Base-by-base conservation (phyloP, 2,113 vertebrate genomes). In the Otocyon megalotis region DNA sequence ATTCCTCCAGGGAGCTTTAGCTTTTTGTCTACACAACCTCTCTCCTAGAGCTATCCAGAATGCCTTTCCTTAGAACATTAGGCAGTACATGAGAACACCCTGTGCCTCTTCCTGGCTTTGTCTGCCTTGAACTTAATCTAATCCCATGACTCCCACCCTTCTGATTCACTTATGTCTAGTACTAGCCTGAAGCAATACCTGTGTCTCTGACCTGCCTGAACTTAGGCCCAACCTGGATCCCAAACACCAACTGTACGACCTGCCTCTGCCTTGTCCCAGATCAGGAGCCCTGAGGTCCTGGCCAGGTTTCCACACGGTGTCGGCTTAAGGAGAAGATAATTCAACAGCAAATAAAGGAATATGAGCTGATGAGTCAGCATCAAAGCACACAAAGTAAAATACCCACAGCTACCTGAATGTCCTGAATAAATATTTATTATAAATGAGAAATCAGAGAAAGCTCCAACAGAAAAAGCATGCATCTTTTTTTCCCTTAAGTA, bases 271-370 rank as follows among this genome's bases (percentile, higher is more conserved):
- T 60, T 58, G 35, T 26, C 60, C 26, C 82, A 86, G 11, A 58
- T 53, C 26, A 77, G 77, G 17, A 95, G 60, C 63, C 76, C 43
- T 72, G 8, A 20, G 32, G 35, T 72, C 32, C 58, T 12, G 15
- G 72, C 81, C 17, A 63, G 8, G 56, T 92, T 95, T 92, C 74
- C n/a, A 93, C 5, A 54, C 0, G 74, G 11, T 79, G 63, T 94
- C 81, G 76, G 69, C 17, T 91, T 69, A 67, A 82, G 35, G 15
- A 85, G 63, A 96, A 92, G 50, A 62, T 79, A 77, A 81, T 60
- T 84, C 15, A 94, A 82, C 20, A 87, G 62, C 82, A 94, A 90
- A 93, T 81, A 88, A 93, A 90, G 15, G 30, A 28, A 95, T 19
- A 56, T 8, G 67, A 32, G 28, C 19, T 77, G 82, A 92, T 90